Base-by-base conservation (phyloP, 2,888 invertebrate species). In the Trypoxylon attenuatum region DNA sequence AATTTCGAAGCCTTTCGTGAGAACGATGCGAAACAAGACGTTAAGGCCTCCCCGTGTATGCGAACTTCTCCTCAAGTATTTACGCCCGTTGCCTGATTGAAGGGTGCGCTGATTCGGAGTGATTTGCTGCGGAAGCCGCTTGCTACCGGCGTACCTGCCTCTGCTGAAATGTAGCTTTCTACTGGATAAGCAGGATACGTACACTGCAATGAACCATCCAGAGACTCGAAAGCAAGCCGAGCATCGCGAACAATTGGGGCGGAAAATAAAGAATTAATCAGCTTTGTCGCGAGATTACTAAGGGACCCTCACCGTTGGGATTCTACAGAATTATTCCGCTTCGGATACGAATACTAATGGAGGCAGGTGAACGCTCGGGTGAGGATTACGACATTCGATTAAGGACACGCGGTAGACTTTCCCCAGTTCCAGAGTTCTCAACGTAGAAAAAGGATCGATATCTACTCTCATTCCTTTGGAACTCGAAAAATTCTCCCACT, bases 361-460 rank as follows among this genome's bases (percentile, higher is more conserved):
- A 52, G 23, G 41, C 23, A 23, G 41, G 41, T 49, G 62, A 54
- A 64, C 39, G 54, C 39, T 39, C 6, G 43, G 39, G 21, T 21
- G 47, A 52, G 38, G 54, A 55, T 64, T 64, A 50, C 46, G 41
- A 50, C 39, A 41, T n/a, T 23, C 62, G 54, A 62, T 64, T 64
- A 61, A 52, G 39, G 27, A 63, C 43, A 49, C 25, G 43, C 43
- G 49, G 21, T n/a, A 61, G n/a, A 61, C 53, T 61, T 63, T 63
- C 62, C 43, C 62, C 13, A n/a, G 42, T 63, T 49, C 22, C 61
- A n/a, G n/a, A n/a, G n/a, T n/a, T n/a, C n/a, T n/a, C n/a, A n/a
- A n/a, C n/a, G n/a, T n/a, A n/a, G n/a, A n/a, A n/a, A n/a, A n/a
- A n/a, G n/a, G n/a, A n/a, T n/a, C n/a, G n/a, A n/a, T n/a, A n/a